A percentile compares a stretch with the other conserved stretches of the same genome.
phyloP scores from a whole-genome alignment of 2,888 invertebrate genomes.

The Chrysolina americana region DNA sequence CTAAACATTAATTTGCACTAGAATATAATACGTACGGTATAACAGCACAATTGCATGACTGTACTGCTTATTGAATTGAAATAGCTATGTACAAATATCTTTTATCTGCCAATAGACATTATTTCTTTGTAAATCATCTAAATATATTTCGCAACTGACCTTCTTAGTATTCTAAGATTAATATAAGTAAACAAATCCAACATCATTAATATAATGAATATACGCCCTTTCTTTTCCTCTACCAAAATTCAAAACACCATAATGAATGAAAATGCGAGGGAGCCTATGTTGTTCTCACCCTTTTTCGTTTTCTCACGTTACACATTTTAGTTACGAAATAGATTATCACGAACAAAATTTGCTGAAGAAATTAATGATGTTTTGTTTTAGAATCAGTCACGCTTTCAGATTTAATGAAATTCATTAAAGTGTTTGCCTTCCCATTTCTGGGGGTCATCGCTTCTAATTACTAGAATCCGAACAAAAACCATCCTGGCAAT shows the following conservation, averaged over 20 bases:
- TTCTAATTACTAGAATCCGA: conserved; percentile 50
- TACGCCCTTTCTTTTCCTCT: background rate
- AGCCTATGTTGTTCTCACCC: conserved; percentile 9
- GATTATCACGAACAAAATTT: conserved; percentile 41
- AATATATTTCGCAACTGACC: too few relatives aligned
- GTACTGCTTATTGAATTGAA: too few relatives aligned
- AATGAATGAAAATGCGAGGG: background rate
- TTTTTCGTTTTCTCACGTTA: conserved; percentile 45
- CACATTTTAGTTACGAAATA: conserved; percentile 40
- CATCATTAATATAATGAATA: background rate
- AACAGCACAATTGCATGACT: too few relatives aligned
- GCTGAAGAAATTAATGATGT: conserved; percentile 49
- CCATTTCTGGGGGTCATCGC: conserved; percentile 48
- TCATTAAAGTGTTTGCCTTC: conserved; percentile 47
- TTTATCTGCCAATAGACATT: too few relatives aligned
- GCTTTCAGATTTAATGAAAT: conserved; percentile 49
- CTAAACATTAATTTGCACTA: too few relatives aligned
- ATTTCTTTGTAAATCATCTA: too few relatives aligned
- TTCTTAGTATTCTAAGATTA: too few relatives aligned
- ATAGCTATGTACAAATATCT: too few relatives aligned
- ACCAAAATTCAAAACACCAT: background rate
- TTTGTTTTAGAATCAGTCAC: conserved; percentile 54
- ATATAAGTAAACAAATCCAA: background rate
- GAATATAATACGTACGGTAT: too few relatives aligned
- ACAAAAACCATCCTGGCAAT: conserved; percentile 46